Evolutionary conservation across 2,797 vertebrate species (phyloP).

Genomic region (Coccyzus lansbergi): DNA sequence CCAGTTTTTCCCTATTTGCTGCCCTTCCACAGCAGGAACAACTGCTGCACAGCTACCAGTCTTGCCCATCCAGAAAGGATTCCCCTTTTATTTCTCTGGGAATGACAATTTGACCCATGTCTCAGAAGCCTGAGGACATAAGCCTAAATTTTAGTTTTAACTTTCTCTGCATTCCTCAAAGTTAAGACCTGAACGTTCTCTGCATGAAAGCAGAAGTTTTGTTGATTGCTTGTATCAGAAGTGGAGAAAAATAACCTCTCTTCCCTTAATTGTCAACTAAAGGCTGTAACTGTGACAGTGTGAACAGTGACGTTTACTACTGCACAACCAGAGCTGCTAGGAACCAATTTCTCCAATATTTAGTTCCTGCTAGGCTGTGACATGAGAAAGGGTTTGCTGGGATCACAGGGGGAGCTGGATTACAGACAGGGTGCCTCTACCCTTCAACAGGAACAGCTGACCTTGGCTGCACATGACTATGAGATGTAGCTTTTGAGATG

Average conservation of each 20-base stretch:
- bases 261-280: neutral
- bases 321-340: neutral
- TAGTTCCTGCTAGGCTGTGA: neutral
- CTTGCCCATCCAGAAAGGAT: neutral
- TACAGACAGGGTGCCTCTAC: rapidly evolving
- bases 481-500: neutral
- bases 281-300: neutral
- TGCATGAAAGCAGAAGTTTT: neutral
- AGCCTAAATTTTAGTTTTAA: neutral
- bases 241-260: neutral
- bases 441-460: neutral
- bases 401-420: neutral
- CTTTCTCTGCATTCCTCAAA: neutral
- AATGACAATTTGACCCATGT: neutral
- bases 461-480: rapidly evolving
- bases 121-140: neutral
- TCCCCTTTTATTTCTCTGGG: neutral
- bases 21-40: neutral
- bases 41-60: neutral
- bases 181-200: neutral
- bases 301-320: neutral
- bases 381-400: neutral
- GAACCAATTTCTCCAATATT: neutral
- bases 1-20: neutral
- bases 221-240: neutral